Conservation (phyloP, 2,888 invertebrate genomes). For the Hypselothyrea guttata region DNA sequence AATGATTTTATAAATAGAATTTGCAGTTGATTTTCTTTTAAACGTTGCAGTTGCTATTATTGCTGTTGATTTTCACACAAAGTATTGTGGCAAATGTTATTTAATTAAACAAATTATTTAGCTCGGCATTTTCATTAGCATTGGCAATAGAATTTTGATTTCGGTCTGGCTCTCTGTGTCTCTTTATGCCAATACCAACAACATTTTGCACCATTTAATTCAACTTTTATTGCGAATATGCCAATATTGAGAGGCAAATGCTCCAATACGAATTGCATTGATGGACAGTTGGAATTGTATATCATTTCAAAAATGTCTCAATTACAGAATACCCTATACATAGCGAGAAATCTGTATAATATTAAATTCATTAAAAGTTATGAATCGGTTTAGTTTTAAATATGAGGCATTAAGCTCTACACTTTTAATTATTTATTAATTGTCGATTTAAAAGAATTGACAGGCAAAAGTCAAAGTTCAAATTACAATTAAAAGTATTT, state of each 20-base stretch:
- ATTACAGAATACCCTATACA: too few species aligned
- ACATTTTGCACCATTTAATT: conserved; percentile 24
- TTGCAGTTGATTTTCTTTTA: conserved; percentile 14
- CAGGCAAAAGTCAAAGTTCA: too few species aligned
- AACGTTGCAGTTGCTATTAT: conserved; percentile 3
- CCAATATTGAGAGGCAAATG: conserved; percentile 1
- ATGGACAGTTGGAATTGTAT: too few species aligned
- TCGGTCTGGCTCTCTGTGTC: conserved; percentile 1
- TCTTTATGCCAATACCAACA: conserved; percentile 14
- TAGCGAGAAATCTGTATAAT: too few species aligned
- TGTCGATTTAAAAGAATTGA: too few species aligned
- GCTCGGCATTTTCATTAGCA: conserved; percentile 28
- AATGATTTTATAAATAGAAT: conserved; percentile 12
- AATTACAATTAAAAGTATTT: too few species aligned
- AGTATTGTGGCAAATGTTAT: conserved; percentile 20
- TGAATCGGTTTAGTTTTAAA: too few species aligned
- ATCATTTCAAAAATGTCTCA: too few species aligned
- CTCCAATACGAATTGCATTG: too few species aligned
- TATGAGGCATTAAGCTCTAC: too few species aligned
- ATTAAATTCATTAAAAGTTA: too few species aligned
- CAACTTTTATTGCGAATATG: conserved; percentile 24
- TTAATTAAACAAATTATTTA: conserved; percentile 35
- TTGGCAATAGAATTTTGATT: conserved; percentile 8
- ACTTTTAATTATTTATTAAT: too few species aligned
- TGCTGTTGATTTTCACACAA: conserved; percentile 4